These are phyloP conservation scores for Trachurus trachurus DNA, from an alignment of 2,797 vertebrate species.

Conservation along the genomic window DNA sequence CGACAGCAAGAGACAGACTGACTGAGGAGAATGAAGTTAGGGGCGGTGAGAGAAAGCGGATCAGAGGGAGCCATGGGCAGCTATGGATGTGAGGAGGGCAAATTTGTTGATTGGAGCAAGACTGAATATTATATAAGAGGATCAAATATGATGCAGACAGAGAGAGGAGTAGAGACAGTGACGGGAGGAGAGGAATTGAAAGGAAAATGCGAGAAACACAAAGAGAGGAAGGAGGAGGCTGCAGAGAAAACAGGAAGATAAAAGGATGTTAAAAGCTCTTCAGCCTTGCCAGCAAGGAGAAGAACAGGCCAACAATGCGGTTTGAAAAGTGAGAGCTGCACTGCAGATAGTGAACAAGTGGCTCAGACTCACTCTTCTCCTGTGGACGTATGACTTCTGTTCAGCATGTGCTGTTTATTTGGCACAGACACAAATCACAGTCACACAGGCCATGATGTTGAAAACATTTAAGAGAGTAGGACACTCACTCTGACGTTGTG, in stretches of 20 bases:
- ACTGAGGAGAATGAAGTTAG: slow-evolving; percentile 11
- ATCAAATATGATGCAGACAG: slow-evolving; percentile 9
- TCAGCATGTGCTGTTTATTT: slow-evolving; percentile 28
- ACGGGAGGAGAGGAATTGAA: slow-evolving; percentile 10
- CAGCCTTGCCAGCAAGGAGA: slow-evolving; percentile 62
- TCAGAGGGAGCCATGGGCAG: background rate
- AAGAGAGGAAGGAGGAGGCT: slow-evolving; percentile 23
- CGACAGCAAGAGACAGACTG: slow-evolving; percentile 44
- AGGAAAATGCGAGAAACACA: background rate
- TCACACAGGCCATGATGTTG: background rate
- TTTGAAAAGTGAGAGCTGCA: slow-evolving; percentile 71
- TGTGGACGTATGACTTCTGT: slow-evolving; percentile 17
- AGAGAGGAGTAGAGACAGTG: slow-evolving; percentile 3
- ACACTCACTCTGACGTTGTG: background rate
- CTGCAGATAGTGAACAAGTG: slow-evolving; percentile 71
- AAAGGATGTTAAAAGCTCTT: slow-evolving; percentile 59
- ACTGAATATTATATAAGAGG: slow-evolving; percentile 24
- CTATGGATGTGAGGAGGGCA: background rate
- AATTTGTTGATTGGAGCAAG: slow-evolving; percentile 18
- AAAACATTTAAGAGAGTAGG: background rate
- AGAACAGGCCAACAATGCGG: slow-evolving; percentile 61
- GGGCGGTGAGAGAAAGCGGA: slow-evolving; percentile 8
- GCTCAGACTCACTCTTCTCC: slow-evolving; percentile 35
- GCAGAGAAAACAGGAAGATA: slow-evolving; percentile 52
- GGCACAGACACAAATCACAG: background rate